Conservation (phyloP, 1,140 invertebrate species). For the Euura saliciscinereae region DNA sequence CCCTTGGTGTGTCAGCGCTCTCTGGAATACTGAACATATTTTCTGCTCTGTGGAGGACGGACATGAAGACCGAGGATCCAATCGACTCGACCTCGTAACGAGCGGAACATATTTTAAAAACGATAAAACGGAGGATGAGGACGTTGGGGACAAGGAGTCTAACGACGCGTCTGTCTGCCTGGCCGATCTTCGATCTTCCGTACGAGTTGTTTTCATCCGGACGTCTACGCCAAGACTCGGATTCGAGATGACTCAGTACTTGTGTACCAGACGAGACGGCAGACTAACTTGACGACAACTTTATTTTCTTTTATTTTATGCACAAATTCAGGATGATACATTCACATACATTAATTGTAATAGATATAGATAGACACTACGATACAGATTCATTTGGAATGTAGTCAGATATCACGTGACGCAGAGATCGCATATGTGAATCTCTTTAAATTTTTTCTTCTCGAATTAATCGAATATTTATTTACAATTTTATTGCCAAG, state of each 20-base stretch:
- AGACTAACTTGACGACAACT: constrained; percentile 7
- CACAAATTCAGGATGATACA: neutral
- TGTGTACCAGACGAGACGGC: constrained; percentile 5
- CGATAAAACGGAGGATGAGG: neutral
- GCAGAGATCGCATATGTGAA: too few relatives aligned
- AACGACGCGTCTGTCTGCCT: neutral
- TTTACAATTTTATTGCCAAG: too few relatives aligned
- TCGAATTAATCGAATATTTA: too few relatives aligned
- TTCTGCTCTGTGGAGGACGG: neutral
- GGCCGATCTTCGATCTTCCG: neutral
- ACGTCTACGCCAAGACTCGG: neutral
- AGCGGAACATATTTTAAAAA: neutral
- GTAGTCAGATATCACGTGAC: too few relatives aligned
- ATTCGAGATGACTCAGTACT: constrained; percentile 7
- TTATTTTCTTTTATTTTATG: neutral
- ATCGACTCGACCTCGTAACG: neutral
- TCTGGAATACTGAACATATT: constrained; percentile 33
- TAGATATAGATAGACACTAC: neutral
- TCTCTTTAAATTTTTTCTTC: too few relatives aligned
- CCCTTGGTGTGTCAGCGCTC: constrained; percentile 47
- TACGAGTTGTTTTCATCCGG: neutral
- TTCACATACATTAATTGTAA: neutral
- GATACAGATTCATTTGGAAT: neutral
- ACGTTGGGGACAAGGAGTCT: neutral
- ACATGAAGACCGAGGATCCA: neutral